These are phyloP conservation scores for Myotis planiceps DNA, from an alignment of 2,797 vertebrate genomes.

Conservation along the genomic window DNA sequence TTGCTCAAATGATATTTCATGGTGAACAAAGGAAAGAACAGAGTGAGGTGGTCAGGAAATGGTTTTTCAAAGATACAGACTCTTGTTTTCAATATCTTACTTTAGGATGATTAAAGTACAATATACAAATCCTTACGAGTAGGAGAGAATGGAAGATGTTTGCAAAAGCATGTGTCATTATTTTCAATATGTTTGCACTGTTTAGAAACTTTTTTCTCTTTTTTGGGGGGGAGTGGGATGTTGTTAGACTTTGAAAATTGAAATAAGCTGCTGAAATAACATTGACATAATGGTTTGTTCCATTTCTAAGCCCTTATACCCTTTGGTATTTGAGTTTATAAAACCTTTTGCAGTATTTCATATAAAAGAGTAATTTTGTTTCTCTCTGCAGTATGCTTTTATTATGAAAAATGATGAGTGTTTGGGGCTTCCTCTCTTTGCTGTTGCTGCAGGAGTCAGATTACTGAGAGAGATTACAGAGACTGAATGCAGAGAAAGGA, in stretches of 20 bases:
- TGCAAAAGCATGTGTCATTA: neutral
- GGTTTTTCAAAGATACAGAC: neutral
- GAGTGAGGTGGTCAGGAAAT: slow-evolving; percentile 56
- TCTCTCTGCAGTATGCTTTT: slow-evolving; percentile 36
- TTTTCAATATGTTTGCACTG: neutral
- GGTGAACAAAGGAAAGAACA: slow-evolving; percentile 46
- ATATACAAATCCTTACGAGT: neutral
- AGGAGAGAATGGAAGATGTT: neutral
- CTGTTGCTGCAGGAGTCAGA: neutral
- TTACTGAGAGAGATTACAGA: neutral
- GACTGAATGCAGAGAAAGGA: neutral
- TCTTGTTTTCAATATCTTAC: slow-evolving; percentile 26
- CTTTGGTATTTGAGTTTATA: slow-evolving; percentile 50
- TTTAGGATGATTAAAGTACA: slow-evolving; percentile 1
- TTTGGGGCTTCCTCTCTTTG: neutral
- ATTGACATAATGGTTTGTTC: neutral
- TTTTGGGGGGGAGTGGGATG: neutral
- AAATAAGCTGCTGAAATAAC: neutral
- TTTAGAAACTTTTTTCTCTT: neutral
- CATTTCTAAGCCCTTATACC: slow-evolving; percentile 16
- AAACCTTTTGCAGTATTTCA: slow-evolving; percentile 56
- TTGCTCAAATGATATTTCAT: slow-evolving; percentile 68
- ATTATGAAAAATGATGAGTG: slow-evolving; percentile 42
- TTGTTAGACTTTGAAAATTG: neutral
- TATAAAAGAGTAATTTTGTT: slow-evolving; percentile 54